Percentiles rank a stretch among this genome's conserved stretches.
These are phyloP conservation scores for Xerus rutilus DNA, from an alignment of 2,797 vertebrate genomes.

Conservation along the genomic window DNA sequence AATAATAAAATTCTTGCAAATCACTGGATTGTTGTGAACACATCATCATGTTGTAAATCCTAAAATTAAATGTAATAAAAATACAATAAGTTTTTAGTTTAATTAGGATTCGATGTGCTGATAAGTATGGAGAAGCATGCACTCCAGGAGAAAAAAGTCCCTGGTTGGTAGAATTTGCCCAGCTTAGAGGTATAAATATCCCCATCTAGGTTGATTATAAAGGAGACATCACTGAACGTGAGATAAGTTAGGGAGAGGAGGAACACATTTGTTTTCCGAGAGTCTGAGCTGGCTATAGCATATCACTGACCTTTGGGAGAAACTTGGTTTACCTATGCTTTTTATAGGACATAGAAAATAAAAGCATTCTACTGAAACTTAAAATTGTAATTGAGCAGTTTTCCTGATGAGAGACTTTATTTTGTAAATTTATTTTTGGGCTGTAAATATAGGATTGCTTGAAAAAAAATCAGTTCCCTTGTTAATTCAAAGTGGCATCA, in stretches of 20 bases:
- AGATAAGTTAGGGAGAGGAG: background rate
- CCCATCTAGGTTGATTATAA: background rate
- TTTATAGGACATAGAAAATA: constrained; percentile 45
- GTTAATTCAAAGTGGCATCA: constrained; percentile 59
- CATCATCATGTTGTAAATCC: background rate
- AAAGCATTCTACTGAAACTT: constrained; percentile 40
- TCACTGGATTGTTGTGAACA: background rate
- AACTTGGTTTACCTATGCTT: background rate
- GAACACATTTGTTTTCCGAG: background rate
- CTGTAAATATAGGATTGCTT: constrained; percentile 59
- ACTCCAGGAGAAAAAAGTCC: background rate
- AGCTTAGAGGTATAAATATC: background rate
- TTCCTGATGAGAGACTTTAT: constrained; percentile 74
- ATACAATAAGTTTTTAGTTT: background rate
- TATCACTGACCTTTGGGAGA: background rate
- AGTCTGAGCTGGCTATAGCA: background rate
- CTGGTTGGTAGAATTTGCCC: background rate
- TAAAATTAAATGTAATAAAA: constrained; percentile 1
- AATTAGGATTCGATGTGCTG: background rate
- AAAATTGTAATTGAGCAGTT: constrained; percentile 66
- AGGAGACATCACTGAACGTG: background rate
- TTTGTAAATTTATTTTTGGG: constrained; percentile 69
- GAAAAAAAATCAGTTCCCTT: constrained; percentile 69
- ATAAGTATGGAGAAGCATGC: background rate
- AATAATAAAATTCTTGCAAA: background rate